Evolutionary conservation across 2,888 invertebrate species (phyloP).

Genomic region (Metalampra italica): DNA sequence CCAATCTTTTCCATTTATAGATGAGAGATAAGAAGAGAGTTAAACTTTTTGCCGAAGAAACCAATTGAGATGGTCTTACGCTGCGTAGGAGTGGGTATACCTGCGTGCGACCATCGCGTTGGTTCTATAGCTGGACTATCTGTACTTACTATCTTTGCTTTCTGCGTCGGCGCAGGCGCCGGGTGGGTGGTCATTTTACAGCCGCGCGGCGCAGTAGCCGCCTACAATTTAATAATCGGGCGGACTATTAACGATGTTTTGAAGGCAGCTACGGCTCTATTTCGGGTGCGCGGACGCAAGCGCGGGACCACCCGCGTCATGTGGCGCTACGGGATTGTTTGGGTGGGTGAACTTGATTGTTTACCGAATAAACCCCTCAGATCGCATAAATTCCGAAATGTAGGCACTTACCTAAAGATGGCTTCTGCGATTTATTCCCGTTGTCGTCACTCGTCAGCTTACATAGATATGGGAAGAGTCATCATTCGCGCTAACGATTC

Average conservation of each 20-base stretch:
- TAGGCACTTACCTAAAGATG: too few relatives aligned
- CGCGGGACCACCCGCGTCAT: conserved; percentile 58
- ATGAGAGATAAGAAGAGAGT: too few relatives aligned
- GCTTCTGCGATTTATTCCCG: too few relatives aligned
- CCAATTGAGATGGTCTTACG: neutral
- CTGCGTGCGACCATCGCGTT: too few relatives aligned
- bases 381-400: too few relatives aligned
- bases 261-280: conserved; percentile 61
- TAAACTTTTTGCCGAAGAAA: too few relatives aligned
- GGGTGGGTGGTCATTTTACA: conserved; percentile 67
- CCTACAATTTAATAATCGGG: conserved; percentile 67
- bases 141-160: conserved; percentile 49
- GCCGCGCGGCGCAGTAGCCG: conserved; percentile 60
- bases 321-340: conserved; percentile 35
- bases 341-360: conserved; percentile 9
- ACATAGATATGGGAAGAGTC: too few relatives aligned
- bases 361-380: too few relatives aligned
- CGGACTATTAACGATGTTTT: conserved; percentile 70
- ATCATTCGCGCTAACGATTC: too few relatives aligned
- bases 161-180: conserved; percentile 22
- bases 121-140: too few relatives aligned
- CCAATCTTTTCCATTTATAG: too few relatives aligned
- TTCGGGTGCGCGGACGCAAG: conserved; percentile 52
- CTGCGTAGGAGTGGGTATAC: neutral
- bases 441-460: too few relatives aligned